phyloP scores from a whole-genome alignment of 2,113 vertebrate species.

The Ciconia boyciana region DNA sequence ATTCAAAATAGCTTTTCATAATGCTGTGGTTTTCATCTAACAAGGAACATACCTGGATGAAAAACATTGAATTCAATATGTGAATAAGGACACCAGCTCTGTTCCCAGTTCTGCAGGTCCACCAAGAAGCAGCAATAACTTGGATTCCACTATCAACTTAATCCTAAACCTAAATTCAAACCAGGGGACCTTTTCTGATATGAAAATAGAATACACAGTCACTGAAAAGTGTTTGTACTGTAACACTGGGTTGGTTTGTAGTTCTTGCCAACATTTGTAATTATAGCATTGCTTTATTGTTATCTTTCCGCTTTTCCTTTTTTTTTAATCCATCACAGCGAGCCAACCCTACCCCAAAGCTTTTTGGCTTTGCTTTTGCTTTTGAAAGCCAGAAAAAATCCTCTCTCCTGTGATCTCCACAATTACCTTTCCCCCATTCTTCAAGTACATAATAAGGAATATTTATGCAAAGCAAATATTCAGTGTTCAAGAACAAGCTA shows the following conservation, averaged over 20 bases:
- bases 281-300: neutral
- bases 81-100: neutral
- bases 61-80: neutral
- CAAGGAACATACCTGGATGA: accelerated
- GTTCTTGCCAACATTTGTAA: neutral
- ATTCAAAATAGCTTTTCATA: neutral
- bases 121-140: neutral
- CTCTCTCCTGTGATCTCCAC: neutral
- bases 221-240: neutral
- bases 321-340: neutral
- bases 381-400: neutral
- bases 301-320: neutral
- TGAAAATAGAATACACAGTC: neutral
- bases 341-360: neutral
- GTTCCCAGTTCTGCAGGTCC: neutral
- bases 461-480: constrained; percentile 25
- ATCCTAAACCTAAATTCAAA: neutral
- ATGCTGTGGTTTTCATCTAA: neutral
- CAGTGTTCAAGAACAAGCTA: constrained; percentile 39
- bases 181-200: neutral
- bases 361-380: neutral
- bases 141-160: neutral
- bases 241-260: neutral
- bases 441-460: constrained; percentile 4
- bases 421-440: constrained; percentile 1